Conservation (phyloP, 1,140 invertebrate species). For the Hyles vespertilio region DNA sequence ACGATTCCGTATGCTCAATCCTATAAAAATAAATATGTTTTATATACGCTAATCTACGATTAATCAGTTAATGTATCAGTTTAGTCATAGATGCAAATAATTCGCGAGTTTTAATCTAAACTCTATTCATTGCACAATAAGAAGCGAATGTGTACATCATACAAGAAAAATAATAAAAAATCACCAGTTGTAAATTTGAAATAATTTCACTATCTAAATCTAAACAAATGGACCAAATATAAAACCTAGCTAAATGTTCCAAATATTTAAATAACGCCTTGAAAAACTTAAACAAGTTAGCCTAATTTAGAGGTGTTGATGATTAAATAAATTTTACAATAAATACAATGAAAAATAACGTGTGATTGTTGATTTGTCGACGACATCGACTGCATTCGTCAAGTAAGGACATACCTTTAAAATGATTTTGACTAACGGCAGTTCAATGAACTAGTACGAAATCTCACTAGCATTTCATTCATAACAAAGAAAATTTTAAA, state of each 20-base stretch:
- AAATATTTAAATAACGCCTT: neutral
- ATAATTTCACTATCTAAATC: slow-evolving; percentile 43
- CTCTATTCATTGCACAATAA: neutral
- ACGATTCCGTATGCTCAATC: slow-evolving; percentile 21
- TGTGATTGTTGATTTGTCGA: too few relatives aligned
- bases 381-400: too few relatives aligned
- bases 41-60: slow-evolving; percentile 3
- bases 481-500: too few relatives aligned
- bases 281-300: neutral
- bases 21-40: slow-evolving; percentile 43
- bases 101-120: neutral
- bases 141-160: too few relatives aligned
- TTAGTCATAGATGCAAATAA: slow-evolving; percentile 2
- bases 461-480: too few relatives aligned
- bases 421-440: too few relatives aligned
- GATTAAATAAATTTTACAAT: too few relatives aligned
- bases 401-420: too few relatives aligned
- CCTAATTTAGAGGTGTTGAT: neutral
- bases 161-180: neutral
- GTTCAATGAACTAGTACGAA: too few relatives aligned
- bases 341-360: too few relatives aligned
- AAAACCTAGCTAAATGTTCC: slow-evolving; percentile 24
- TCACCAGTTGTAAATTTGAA: slow-evolving; percentile 14
- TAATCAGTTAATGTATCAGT: too few relatives aligned
- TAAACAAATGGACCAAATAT: slow-evolving; percentile 32